These are phyloP conservation scores for Protomyctophum bolini DNA, from an alignment of 2,113 vertebrate genomes.

Conservation along the genomic window DNA sequence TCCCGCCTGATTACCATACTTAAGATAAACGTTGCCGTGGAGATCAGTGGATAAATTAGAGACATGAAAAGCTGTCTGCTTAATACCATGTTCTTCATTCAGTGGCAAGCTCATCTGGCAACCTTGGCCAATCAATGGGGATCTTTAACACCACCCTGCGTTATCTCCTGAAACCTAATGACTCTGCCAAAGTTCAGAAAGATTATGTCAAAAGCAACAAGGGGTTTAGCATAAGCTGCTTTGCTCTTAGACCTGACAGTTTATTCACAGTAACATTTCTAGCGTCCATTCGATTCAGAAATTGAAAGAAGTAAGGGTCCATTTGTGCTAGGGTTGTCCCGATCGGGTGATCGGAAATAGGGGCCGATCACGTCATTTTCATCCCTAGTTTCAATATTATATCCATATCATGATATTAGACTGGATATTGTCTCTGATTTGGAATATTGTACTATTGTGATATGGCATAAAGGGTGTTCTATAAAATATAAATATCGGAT, in stretches of 20 bases:
- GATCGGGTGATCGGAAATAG: too few species aligned
- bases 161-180: conserved; percentile 50
- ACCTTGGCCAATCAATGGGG: conserved; percentile 54
- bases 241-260: conserved; percentile 32
- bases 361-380: too few species aligned
- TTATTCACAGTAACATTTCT: background rate
- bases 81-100: conserved; percentile 61
- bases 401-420: too few species aligned
- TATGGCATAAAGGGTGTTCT: too few species aligned
- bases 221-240: conserved; percentile 50
- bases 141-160: conserved; percentile 52
- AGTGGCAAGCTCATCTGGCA: conserved; percentile 64
- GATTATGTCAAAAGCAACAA: conserved; percentile 66
- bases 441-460: too few species aligned
- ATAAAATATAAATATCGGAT: too few species aligned
- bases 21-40: conserved; percentile 18
- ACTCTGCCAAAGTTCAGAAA: conserved; percentile 64
- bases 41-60: conserved; percentile 48
- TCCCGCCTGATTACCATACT: conserved; percentile 8
- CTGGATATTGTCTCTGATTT: too few species aligned
- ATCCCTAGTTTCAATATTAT: too few species aligned
- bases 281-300: too few species aligned
- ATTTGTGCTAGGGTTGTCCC: too few species aligned
- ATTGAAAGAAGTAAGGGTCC: too few species aligned
- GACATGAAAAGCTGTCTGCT: conserved; percentile 38